A percentile compares a stretch with the other conserved stretches of the same genome.
phyloP scores from a whole-genome alignment of 2,888 invertebrate genomes.

The Calameuta pallipes region DNA sequence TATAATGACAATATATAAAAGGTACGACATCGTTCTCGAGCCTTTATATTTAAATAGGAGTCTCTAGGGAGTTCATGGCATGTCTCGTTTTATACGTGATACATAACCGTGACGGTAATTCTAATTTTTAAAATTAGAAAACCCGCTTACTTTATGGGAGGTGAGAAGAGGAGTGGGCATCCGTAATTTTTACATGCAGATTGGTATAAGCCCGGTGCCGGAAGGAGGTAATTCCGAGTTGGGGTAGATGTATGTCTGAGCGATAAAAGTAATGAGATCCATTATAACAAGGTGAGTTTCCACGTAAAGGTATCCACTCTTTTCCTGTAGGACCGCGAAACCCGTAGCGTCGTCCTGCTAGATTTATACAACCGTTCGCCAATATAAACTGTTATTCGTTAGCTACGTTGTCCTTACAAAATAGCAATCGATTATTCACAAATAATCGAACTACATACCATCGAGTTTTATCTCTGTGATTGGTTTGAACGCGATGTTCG shows the following conservation, averaged over 20 bases:
- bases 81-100: background rate
- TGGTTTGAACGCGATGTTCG: too few species aligned
- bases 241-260: conserved; percentile 55
- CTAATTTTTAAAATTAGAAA: conserved; percentile 1
- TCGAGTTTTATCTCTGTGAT: background rate
- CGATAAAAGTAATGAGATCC: conserved; percentile 65
- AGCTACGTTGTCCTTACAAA: background rate
- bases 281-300: conserved; percentile 58
- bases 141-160: background rate
- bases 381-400: conserved; percentile 3
- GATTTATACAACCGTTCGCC: conserved; percentile 1
- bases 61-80: background rate
- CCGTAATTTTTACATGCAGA: conserved; percentile 56
- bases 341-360: background rate
- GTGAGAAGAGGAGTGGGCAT: background rate
- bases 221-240: conserved; percentile 56
- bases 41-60: background rate
- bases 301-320: conserved; percentile 32
- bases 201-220: conserved; percentile 39
- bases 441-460: background rate
- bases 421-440: background rate
- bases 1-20: background rate
- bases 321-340: background rate
- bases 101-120: background rate
- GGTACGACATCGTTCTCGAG: background rate